Conservation (phyloP, 2,113 vertebrate genomes). For the Callorhinus ursinus region DNA sequence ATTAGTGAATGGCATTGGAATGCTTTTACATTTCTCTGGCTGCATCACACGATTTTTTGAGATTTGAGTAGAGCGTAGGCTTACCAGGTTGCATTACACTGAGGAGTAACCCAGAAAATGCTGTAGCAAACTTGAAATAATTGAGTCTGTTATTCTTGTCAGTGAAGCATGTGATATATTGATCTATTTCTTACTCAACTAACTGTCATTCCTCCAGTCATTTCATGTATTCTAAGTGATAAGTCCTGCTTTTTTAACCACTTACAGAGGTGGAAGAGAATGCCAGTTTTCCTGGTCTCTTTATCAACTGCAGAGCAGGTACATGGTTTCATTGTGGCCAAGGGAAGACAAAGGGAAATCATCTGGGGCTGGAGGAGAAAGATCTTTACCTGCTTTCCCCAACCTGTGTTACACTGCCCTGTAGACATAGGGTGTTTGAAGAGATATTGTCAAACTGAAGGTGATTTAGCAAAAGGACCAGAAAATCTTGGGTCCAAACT, state of each 20-base stretch:
- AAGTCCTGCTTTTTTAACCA: neutral
- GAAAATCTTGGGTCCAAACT: neutral
- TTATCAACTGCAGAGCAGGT: neutral
- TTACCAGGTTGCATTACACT: neutral
- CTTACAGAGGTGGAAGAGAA: neutral
- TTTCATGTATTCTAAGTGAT: neutral
- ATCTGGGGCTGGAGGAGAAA: neutral
- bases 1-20: neutral
- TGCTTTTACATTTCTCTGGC: neutral
- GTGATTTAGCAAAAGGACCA: neutral
- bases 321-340: neutral
- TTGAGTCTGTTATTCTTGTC: neutral
- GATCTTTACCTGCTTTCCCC: neutral
- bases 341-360: neutral
- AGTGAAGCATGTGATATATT: neutral
- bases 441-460: neutral
- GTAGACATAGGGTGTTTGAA: neutral
- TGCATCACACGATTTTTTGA: neutral
- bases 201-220: neutral
- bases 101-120: neutral
- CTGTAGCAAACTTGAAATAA: neutral
- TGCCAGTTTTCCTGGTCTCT: neutral
- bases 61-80: neutral
- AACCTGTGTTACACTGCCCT: neutral
- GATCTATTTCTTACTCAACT: neutral